Percentiles rank a stretch among this genome's conserved stretches.
Evolutionary conservation across 2,888 invertebrate genomes (phyloP).

Genomic region (Pristionchus fissidentatus): DNA sequence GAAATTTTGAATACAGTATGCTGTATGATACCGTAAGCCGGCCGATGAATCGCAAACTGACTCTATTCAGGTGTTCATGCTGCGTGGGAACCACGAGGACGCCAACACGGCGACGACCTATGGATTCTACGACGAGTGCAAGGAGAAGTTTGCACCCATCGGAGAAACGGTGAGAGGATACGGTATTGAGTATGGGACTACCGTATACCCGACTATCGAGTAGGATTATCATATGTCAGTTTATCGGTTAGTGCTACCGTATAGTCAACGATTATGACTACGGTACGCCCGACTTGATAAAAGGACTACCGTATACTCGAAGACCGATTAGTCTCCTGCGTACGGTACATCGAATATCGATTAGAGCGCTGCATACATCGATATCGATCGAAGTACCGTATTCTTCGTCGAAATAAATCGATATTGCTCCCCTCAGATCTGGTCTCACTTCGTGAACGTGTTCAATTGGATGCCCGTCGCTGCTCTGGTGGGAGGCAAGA

Average conservation of each 20-base stretch:
- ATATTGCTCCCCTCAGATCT: conserved; percentile 50
- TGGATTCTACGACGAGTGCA: conserved; percentile 71
- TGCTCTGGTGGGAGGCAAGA: conserved; percentile 61
- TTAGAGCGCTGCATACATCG: too few relatives aligned
- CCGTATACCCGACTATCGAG: neutral
- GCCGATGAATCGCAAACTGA: neutral
- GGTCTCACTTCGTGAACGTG: conserved; percentile 63
- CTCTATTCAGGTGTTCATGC: conserved; percentile 11
- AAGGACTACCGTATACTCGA: too few relatives aligned
- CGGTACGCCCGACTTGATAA: neutral
- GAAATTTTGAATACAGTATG: neutral
- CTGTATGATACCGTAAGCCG: neutral
- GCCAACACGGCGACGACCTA: conserved; percentile 68
- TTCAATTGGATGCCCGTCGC: conserved; percentile 69
- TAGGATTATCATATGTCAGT: neutral
- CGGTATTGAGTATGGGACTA: neutral
- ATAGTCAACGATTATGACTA: neutral
- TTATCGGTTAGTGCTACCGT: neutral
- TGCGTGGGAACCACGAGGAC: conserved; percentile 71
- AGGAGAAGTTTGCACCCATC: conserved; percentile 54
- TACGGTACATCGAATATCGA: too few relatives aligned
- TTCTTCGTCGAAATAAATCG: too few relatives aligned
- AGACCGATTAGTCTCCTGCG: too few relatives aligned
- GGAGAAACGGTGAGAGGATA: conserved; percentile 50
- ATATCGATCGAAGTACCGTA: neutral